Evolutionary conservation across 2,113 vertebrate genomes (phyloP), one percentile per base, ranked within the genome.

Genomic region (Scolopax mira): DNA sequence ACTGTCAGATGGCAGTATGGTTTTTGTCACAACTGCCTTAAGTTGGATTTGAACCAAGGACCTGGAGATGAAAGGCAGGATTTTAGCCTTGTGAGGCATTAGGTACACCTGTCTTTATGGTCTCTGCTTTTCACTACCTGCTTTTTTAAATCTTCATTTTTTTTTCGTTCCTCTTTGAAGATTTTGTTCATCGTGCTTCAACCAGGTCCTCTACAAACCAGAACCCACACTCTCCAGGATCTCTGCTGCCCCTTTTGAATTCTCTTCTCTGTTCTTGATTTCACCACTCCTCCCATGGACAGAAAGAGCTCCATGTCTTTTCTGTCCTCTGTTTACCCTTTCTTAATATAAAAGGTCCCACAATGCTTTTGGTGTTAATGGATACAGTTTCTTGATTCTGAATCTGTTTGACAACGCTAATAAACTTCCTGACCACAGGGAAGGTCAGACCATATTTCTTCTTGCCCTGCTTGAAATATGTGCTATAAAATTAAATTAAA

Each of bases 401-500:
- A 67, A 28, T 84, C 70, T 71, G 41, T 87, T 64, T 85, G 82
- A 67, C 51, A 84, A 44, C 75, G 54, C 18, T 89, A 67, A 85
- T 90, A 89, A 90, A 83, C 25, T 83, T 89, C 30, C 78, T 93
- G 83, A 85, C 70, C 70, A 48, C 19, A 27, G 21, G 8, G 73
- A 89, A 85, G 64, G 62, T 96, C 51, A 84, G 52, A 51, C 2
- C 10, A 28, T 89, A 65, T 95, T 94, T 97, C 72, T 92, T 94
- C 22, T 73, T 61, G 71, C 84, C 58, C 27, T 77, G 21, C 51
- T 93, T 97, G 85, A 96, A 95, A 93, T 93, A 94, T 66, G 11
- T 37, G 57, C 35, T 41, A 66, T 85, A 67, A 94, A 93, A 94
- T 94, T 89, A 93, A 93, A 95, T 95, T 66, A 95, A 48, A 81